Conservation (phyloP, 2,888 invertebrate species). For the Hydrotaea diabolus region DNA sequence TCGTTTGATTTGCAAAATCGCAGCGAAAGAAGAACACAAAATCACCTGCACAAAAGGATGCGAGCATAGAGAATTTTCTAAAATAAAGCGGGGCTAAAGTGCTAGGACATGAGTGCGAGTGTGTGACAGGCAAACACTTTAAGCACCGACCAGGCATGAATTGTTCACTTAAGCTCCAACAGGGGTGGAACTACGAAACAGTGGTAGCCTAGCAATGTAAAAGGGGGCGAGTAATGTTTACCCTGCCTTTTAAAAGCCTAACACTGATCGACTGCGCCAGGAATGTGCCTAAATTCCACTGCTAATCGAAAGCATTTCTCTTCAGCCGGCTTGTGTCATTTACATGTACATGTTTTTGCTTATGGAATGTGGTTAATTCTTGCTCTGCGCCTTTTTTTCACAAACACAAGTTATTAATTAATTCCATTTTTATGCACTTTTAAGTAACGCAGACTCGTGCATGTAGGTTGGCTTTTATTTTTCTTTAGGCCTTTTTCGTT, state of each 20-base stretch:
- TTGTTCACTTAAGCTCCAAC: constrained; percentile 15
- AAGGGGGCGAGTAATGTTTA: background rate
- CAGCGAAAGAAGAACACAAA: no score
- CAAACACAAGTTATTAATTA: constrained; percentile 61
- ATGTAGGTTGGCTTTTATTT: background rate
- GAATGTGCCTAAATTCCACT: background rate
- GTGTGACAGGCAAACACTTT: constrained; percentile 48
- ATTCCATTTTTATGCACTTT: constrained; percentile 64
- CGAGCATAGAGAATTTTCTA: constrained; percentile 38
- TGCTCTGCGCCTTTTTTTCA: background rate
- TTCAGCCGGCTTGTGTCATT: background rate
- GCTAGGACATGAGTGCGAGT: background rate
- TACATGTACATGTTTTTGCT: no score
- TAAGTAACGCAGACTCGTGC: constrained; percentile 43
- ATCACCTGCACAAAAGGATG: no score
- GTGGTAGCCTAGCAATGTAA: background rate
- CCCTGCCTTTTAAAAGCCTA: background rate
- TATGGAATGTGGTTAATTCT: background rate
- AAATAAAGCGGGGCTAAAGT: background rate
- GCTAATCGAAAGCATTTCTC: background rate
- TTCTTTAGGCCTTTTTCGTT: background rate
- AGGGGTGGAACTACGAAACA: no score
- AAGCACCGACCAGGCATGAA: constrained; percentile 58
- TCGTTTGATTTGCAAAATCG: constrained; percentile 67
- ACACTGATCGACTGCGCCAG: background rate